Conservation (phyloP, 1,140 invertebrate genomes). For the Hestina assimilis region DNA sequence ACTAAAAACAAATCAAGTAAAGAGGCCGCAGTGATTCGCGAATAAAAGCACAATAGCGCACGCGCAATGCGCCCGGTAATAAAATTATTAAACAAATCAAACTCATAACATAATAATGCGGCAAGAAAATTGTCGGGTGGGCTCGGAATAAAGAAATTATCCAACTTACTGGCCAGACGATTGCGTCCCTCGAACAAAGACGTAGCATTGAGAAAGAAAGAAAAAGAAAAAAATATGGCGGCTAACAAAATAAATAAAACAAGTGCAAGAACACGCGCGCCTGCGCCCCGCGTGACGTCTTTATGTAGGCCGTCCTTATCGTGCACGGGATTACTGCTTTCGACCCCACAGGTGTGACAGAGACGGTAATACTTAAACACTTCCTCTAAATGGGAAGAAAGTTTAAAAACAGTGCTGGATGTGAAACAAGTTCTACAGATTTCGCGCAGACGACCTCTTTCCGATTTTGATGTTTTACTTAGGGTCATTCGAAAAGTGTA, state of each 20-base stretch:
- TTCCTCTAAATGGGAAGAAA: constrained; percentile 66
- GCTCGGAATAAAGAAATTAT: constrained; percentile 76
- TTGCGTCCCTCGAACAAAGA: constrained; percentile 72
- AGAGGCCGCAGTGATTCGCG: constrained; percentile 18
- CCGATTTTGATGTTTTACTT: constrained; percentile 64
- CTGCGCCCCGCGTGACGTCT: constrained; percentile 70
- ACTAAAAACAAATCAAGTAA: constrained; percentile 22
- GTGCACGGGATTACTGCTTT: constrained; percentile 33
- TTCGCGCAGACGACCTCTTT: constrained; percentile 64
- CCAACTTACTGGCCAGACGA: constrained; percentile 67
- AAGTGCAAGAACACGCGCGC: constrained; percentile 73
- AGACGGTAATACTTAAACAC: constrained; percentile 44
- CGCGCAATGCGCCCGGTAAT: constrained; percentile 60
- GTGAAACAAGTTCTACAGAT: constrained; percentile 74
- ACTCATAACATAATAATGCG: constrained; percentile 72
- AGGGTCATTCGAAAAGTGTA: constrained; percentile 44
- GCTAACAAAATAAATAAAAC: constrained; percentile 72
- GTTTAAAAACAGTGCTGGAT: constrained; percentile 68
- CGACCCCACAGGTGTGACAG: constrained; percentile 33
- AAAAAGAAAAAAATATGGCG: constrained; percentile 62
- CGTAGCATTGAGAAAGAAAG: constrained; percentile 56
- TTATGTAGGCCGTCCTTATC: constrained; percentile 64
- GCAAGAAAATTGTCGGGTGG: constrained; percentile 73
- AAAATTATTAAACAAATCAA: constrained; percentile 78
- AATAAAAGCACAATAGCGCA: constrained; percentile 57